Base-by-base conservation (phyloP, 2,797 vertebrate species). In the Coendou prehensilis region DNA sequence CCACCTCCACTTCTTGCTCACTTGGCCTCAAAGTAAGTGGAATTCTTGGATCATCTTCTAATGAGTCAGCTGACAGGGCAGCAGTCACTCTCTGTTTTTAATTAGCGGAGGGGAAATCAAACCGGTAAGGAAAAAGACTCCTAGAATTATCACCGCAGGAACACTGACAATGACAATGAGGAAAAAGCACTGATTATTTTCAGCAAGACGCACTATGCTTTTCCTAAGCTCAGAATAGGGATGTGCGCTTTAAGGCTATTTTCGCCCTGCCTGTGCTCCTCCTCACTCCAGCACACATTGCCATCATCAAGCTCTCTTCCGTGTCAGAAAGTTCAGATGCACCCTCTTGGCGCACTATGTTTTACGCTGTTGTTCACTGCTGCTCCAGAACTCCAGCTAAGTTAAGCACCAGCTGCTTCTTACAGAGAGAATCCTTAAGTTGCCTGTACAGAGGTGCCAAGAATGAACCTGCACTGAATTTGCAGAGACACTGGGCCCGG, bases 51-150 rank as follows among this genome's bases (percentile, higher is more conserved):
- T 64, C 1, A 2, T 76, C 78, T 71, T 75, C 64, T 11, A 85
- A 94, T 33, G 81, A 47, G 81, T 56, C 82, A 82, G 81, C 56
- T 54, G 83, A 73, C 0, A 10, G 47, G 54, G 63, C 76, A 54
- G 9, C 67, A 13, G 17, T 75, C 63, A 54, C 47, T 57, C 71
- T 69, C 5, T 41, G 76, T 57, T 90, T 96, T 93, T 90, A 88
- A 97, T 91, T 75, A 93, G 93, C 67, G 15, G 50, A 80, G 33
- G 10, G 75, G 52, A 93, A 84, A 56, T 37, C 8, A 47, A 57
- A 54, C 15, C 37, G 56, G 0, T 47, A 61, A 84, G 87, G 84
- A 95, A 93, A 91, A 52, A 41, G 89, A 73, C 64, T 54, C 14
- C 45, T 81, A 30, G 47, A 47, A 76, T 96, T 26, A 59, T 75